Conservation (phyloP, 92 coral and sea anemone species). For the Porites divaricata region DNA sequence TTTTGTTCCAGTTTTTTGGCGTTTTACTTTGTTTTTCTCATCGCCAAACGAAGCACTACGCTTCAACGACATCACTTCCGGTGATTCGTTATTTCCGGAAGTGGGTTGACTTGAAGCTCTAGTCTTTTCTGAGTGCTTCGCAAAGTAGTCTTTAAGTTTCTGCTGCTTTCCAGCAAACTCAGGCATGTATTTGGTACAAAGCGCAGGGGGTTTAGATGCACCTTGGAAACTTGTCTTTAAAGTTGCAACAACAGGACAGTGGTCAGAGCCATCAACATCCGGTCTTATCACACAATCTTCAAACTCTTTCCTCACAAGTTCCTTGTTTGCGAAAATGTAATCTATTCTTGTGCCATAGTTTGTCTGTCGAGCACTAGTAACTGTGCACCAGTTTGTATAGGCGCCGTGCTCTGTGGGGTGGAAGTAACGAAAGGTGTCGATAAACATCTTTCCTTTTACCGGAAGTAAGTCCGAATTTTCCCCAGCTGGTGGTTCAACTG, state of each 20-base stretch:
- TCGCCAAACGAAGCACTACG: slow-evolving; percentile 34
- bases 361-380: slow-evolving; percentile 94
- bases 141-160: slow-evolving; percentile 81
- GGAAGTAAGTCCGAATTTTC: neutral
- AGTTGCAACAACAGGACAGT: slow-evolving; percentile 94
- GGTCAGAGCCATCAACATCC: slow-evolving; percentile 96
- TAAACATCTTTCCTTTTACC: slow-evolving; percentile 43
- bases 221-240: slow-evolving; percentile 62
- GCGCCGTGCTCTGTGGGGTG: slow-evolving; percentile 85
- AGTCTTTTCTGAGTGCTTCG: slow-evolving; percentile 40
- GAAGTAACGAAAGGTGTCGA: slow-evolving; percentile 84
- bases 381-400: slow-evolving; percentile 94
- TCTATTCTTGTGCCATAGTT: slow-evolving; percentile 96
- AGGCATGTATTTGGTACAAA: slow-evolving; percentile 94
- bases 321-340: slow-evolving; percentile 83
- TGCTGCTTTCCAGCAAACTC: slow-evolving; percentile 96
- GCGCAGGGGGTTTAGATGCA: slow-evolving; percentile 71
- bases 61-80: neutral
- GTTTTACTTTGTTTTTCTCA: slow-evolving; percentile 30
- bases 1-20: slow-evolving; percentile 33
- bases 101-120: neutral
- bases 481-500: neutral
- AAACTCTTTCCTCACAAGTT: slow-evolving; percentile 68
- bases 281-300: slow-evolving; percentile 80
- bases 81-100: neutral